Evolutionary conservation across 1,140 invertebrate genomes (phyloP), one percentile per base, ranked within the genome.

Genomic region (Drosophila kepulauana): DNA sequence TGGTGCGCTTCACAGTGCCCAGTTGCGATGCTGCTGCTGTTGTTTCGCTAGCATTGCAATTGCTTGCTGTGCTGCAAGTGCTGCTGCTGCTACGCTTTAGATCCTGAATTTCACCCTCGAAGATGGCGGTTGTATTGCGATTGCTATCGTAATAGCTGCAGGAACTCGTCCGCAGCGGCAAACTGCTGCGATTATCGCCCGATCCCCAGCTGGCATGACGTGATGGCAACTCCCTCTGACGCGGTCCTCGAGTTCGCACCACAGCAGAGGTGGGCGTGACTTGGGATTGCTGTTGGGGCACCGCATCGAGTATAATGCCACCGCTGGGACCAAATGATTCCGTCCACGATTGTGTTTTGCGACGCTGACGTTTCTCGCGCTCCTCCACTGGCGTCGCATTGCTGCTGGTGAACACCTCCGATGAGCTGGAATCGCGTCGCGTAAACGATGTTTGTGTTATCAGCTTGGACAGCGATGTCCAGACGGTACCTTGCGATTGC

Each of bases 161-260:
- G 2, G 95, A 96, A 90, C 95, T 96, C 70, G 96, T 96, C 33
- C 96, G 93, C 13, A 96, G 95, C 1, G 95, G 95, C 41, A 95
- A 72, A 2, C 94, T 94, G 5, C 94, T 94, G 25, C 94, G 92
- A 64, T 94, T 95, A 30, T 96, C 96, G 38, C 95, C 95, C 3
- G 95, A 96, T 54, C 96, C 96, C 96, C 96, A 97, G 25, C 96
- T 97, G 77, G 96, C 96, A 91, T 97, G 96, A 20, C 97, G 94
- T n/a, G 96, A 96, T 1, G 95, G 94, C 30, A 93, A 92, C 64
- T 95, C 95, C 15, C 92, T 91, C 62, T 92, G 93, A 41, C 95
- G 79, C 8, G 56, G 57, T 1, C 78, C 81, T 1, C 90, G 76
- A 25, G 74, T 67, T 1, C 82, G 71, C 6, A 91, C 51, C 20